These are phyloP conservation scores for Erebia epiphron DNA, from an alignment of 2,888 invertebrate species.

Conservation along the genomic window DNA sequence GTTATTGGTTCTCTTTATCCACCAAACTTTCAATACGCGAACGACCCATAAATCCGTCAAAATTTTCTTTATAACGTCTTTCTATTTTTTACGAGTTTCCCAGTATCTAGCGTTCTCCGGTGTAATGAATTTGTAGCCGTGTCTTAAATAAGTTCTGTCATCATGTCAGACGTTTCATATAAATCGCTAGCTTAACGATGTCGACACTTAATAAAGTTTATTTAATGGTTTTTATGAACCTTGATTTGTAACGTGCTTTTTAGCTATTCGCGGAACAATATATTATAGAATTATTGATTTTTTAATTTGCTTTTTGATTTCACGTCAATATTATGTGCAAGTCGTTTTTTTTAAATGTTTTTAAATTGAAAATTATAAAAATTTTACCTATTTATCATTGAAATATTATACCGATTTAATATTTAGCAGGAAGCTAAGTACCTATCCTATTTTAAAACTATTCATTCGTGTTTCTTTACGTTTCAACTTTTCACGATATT, in stretches of 20 bases:
- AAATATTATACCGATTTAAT: background rate
- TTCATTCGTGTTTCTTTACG: too few species aligned
- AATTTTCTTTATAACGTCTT: slow-evolving; percentile 44
- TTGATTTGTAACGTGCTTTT: slow-evolving; percentile 31
- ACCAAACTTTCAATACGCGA: slow-evolving; percentile 36
- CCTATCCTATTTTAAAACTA: background rate
- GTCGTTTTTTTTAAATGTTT: background rate
- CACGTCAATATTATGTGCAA: background rate
- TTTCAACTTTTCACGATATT: too few species aligned
- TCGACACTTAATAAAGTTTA: slow-evolving; percentile 64
- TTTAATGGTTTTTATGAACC: slow-evolving; percentile 32
- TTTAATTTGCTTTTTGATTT: slow-evolving; percentile 15
- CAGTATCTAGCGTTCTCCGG: slow-evolving; percentile 42
- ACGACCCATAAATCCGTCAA: slow-evolving; percentile 40
- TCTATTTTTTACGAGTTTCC: slow-evolving; percentile 51
- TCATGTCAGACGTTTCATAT: slow-evolving; percentile 66
- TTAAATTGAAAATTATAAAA: background rate
- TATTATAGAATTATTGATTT: background rate
- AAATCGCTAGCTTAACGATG: slow-evolving; percentile 70
- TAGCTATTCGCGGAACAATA: slow-evolving; percentile 8
- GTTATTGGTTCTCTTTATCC: slow-evolving; percentile 34
- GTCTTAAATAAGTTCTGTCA: slow-evolving; percentile 67
- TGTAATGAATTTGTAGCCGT: slow-evolving; percentile 62
- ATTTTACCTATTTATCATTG: background rate
- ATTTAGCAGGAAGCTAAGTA: background rate